A percentile compares a stretch with the other conserved stretches of the same genome.
Conservation (phyloP, 35 echinoderm and acorn worm genomes). For the Ophiothrix spiculata region DNA sequence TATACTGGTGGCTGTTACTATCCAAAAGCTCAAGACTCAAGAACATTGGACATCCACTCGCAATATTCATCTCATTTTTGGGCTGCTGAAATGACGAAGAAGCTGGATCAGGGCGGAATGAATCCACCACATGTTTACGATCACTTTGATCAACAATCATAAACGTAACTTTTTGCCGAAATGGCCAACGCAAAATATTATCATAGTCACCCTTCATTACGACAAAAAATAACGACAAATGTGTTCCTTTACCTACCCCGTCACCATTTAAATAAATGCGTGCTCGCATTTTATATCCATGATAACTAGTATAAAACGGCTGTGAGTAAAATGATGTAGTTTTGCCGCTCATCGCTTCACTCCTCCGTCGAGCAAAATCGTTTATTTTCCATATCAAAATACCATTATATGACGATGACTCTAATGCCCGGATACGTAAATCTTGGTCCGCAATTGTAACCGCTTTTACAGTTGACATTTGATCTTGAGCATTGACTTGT, state of each 20-base stretch:
- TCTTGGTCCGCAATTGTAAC: constrained; percentile 33
- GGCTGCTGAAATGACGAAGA: constrained; percentile 75
- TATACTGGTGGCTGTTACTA: constrained; percentile 11
- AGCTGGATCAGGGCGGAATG: constrained; percentile 74
- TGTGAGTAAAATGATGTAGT: constrained; percentile 42
- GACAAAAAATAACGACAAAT: constrained; percentile 68
- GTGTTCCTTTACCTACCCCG: constrained; percentile 41
- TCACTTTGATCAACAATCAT: constrained; percentile 43
- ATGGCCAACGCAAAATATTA: constrained; percentile 59
- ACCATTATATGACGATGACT: constrained; percentile 11
- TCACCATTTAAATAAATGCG: constrained; percentile 62
- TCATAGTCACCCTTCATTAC: constrained; percentile 65
- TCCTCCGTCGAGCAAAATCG: constrained; percentile 5
- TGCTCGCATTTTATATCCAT: constrained; percentile 24
- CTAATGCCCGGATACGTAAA: constrained; percentile 21
- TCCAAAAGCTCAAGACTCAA: constrained; percentile 26
- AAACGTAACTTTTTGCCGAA: constrained; percentile 53
- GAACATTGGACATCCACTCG: constrained; percentile 65
- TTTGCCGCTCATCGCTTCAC: constrained; percentile 17
- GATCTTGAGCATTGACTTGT: not conserved
- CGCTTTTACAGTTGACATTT: constrained; percentile 29
- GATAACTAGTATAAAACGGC: constrained; percentile 34
- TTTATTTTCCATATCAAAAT: constrained; percentile 25
- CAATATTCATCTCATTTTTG: constrained; percentile 72
- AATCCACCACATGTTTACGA: constrained; percentile 37